Percentiles rank a stretch among this genome's conserved stretches.
Conservation (phyloP, 2,797 vertebrate genomes). For the Enteromius mattozi region DNA sequence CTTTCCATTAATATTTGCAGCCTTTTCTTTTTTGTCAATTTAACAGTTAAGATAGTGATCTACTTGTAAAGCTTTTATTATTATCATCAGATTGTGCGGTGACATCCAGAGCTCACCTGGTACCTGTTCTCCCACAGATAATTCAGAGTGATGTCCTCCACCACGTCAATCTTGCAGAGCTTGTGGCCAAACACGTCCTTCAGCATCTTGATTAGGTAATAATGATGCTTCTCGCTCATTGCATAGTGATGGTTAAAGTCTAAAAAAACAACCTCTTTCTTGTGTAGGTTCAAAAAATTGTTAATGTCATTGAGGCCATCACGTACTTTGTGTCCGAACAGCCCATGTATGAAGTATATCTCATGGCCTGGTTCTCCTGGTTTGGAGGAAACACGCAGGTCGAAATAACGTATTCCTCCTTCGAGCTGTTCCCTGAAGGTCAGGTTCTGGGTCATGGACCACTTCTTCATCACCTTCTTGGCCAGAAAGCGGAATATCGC, state of each 20-base stretch:
- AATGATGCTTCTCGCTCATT: constrained; percentile 89
- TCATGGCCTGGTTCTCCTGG: constrained; percentile 87
- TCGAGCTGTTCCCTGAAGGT: constrained; percentile 95
- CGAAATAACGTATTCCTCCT: constrained; percentile 96
- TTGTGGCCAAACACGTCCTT: constrained; percentile 87
- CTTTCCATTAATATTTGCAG: background rate
- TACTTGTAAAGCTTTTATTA: background rate
- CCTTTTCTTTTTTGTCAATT: background rate
- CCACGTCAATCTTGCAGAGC: constrained; percentile 82
- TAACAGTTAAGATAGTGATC: background rate
- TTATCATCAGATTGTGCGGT: background rate
- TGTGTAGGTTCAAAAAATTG: constrained; percentile 85
- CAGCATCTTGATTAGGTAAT: constrained; percentile 84
- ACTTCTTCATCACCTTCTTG: constrained; percentile 97
- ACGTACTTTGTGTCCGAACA: constrained; percentile 93
- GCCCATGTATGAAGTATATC: constrained; percentile 94
- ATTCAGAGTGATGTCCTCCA: constrained; percentile 87
- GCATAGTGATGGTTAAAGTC: constrained; percentile 99
- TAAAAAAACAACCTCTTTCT: constrained; percentile 89
- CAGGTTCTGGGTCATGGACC: constrained; percentile 97
- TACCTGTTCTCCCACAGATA: constrained; percentile 89
- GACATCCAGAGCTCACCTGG: constrained; percentile 79
- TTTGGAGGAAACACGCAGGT: constrained; percentile 94
- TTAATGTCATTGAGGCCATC: constrained; percentile 91
- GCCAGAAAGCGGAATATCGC: constrained; percentile 87